Evolutionary conservation across 2,888 invertebrate species (phyloP), one percentile per base, ranked within the genome.

Genomic region (Patella caerulea): DNA sequence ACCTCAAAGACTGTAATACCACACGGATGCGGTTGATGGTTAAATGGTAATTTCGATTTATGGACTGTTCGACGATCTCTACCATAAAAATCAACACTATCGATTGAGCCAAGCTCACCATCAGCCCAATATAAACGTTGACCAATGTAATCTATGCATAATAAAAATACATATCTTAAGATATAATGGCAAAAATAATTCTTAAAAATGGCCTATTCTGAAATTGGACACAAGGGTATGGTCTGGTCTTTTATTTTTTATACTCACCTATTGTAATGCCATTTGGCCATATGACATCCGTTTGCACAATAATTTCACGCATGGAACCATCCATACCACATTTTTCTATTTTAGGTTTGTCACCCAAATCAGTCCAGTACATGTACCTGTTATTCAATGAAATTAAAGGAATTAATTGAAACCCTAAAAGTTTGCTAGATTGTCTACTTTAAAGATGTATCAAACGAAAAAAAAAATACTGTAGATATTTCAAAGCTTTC

Each of bases 361-460:
- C 94, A 54, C 98, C 98, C 98, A 98, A 99, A 92, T 99, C 98
- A 0, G 97, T 97, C 98, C 98, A 99, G 93, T 96, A 99, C 96
- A 99, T 97, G 96, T 98, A 97, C 1, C 96, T 96, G 87, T 54
- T 91, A 4, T 19, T 15, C n/a, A 2, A 24, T 11, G 15, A 24
- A 24, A 17, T 34, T 5, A 34, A 34, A 17, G n/a, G 19, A 71
- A 71, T 29, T 24, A 24, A 29, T 3, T 3, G 3, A 29, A 29
- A 29, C 29, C 29, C 29, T 34, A 59, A 65, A 3, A 19, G 3
- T 2, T 65, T 19, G 19, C 3, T n/a, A 65, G n/a, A 65, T 65
- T 19, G 7, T 11, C 3, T 3, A n/a, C 34, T 9, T 19, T 17
- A 19, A 65, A 19, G 3, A 3, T 65, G 17, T 19, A 65, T n/a